phyloP scores from a whole-genome alignment of 2,888 invertebrate species.

The Campoletis raptor region DNA sequence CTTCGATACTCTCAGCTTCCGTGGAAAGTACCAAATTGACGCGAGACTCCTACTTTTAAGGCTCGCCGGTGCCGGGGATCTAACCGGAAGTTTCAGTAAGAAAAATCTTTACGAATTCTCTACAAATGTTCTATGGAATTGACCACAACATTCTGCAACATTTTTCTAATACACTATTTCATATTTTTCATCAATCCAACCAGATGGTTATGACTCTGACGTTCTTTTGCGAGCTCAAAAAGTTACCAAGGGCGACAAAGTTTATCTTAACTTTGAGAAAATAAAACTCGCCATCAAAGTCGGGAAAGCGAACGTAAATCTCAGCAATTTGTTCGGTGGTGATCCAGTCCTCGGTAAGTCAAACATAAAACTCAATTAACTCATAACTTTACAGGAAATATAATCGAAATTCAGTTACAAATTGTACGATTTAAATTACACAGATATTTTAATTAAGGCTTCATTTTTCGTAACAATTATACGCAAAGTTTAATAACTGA shows the following conservation, averaged over 20 bases:
- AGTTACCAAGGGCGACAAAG: constrained; percentile 86
- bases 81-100: constrained; percentile 90
- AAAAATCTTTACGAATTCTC: constrained; percentile 68
- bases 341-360: constrained; percentile 87
- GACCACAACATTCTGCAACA: neutral
- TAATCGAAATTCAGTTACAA: too few relatives aligned
- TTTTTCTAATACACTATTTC: neutral
- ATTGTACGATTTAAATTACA: neutral
- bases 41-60: constrained; percentile 88
- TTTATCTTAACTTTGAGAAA: constrained; percentile 88
- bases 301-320: constrained; percentile 87
- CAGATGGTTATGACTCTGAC: constrained; percentile 89
- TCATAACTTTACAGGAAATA: too few relatives aligned
- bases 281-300: constrained; percentile 88
- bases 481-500: too few relatives aligned
- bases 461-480: too few relatives aligned
- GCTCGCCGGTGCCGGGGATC: constrained; percentile 88
- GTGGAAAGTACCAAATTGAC: constrained; percentile 90
- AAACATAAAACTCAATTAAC: neutral
- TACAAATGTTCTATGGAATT: neutral
- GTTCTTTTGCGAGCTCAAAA: constrained; percentile 88
- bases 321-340: constrained; percentile 89
- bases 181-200: neutral
- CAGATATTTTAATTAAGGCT: too few relatives aligned
- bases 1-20: constrained; percentile 87